Base-by-base conservation (phyloP, 1,140 invertebrate genomes). In the Drosophila kohkoa region DNA sequence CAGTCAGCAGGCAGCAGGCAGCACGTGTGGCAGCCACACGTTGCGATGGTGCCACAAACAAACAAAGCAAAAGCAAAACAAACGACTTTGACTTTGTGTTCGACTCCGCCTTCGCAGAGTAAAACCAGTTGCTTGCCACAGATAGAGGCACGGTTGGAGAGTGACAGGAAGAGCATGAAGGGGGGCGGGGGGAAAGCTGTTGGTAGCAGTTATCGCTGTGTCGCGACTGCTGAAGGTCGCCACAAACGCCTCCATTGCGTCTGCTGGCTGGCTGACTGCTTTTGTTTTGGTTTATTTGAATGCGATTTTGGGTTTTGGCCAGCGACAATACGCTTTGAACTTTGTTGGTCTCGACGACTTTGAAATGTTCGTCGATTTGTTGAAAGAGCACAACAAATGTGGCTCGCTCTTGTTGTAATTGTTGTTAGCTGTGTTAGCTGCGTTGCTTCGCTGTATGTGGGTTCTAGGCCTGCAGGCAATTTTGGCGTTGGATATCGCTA, bases 81-180 rank as follows among this genome's bases (percentile, higher is more conserved):
- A 38, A 62, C 65, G 49, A 68, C 55, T 74, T 74, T 74, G 65
- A 74, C 64, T 74, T 62, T 68, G 65, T 3, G 8, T n/a, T 1
- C 43, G 25, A 45, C 54, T 45, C 69, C 52, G 69, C 62, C 48
- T 59, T 15, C 35, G 38, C 35, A 49, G 1, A 46, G 41, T 32
- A 82, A 86, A 87, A 87, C 82, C 83, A 87, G 82, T 87, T 87
- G 83, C 82, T 78, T 86, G 75, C 68, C 63, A 58, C 73, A 59
- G 41, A 15, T 28, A 55, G 49, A 35, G 30, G 41, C 6, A 15
- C 38, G 55, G 10, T 6, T 8, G 20, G 13, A 13, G 20, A 16
- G 59, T 16, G 63, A 25, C 54, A 13, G 55, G 5, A 10, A 16
- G 30, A 35, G 30, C 15, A 13, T 8, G 30, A 35, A 20, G 2